Percentiles rank a stretch among this genome's conserved stretches.
phyloP scores from a whole-genome alignment of 1,140 invertebrate genomes.

The Euura lappo region DNA sequence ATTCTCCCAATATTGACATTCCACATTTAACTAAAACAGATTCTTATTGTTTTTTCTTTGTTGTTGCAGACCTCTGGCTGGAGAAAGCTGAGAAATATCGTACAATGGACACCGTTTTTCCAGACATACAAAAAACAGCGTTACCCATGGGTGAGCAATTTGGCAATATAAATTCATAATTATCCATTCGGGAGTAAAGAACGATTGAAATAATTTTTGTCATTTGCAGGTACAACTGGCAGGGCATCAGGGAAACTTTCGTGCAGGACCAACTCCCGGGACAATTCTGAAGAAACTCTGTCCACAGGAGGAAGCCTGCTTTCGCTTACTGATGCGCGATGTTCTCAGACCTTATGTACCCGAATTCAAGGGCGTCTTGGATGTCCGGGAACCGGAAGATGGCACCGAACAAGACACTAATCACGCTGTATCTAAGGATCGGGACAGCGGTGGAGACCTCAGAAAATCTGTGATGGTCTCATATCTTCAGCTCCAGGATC shows the following conservation, averaged over 20 bases:
- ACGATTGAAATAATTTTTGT: no score
- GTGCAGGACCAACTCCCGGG: conserved; percentile 88
- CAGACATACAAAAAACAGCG: conserved; percentile 95
- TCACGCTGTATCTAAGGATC: conserved; percentile 5
- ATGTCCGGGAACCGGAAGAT: conserved; percentile 45
- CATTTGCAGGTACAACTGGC: conserved; percentile 76
- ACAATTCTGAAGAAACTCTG: conserved; percentile 94
- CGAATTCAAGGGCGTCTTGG: conserved; percentile 78
- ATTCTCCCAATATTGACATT: no score
- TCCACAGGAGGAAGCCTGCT: conserved; percentile 86
- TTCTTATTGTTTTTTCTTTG: conserved; percentile 26
- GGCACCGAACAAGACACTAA: conserved; percentile 24
- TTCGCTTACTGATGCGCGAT: conserved; percentile 87
- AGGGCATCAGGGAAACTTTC: conserved; percentile 94
- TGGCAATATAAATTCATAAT: no score
- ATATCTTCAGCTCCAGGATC: conserved; percentile 91
- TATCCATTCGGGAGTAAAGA: no score
- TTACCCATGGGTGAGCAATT: conserved; percentile 82
- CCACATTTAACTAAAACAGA: no score
- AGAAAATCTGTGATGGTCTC: conserved; percentile 35
- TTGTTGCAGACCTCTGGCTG: conserved; percentile 87
- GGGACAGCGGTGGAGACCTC: conserved; percentile 18
- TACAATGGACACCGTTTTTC: conserved; percentile 95
- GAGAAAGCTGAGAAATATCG: conserved; percentile 90
- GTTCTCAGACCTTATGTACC: conserved; percentile 87